Percentiles rank a stretch among this genome's conserved stretches.
Conservation (phyloP, 2,113 vertebrate species). For the Onychostruthus taczanowskii region DNA sequence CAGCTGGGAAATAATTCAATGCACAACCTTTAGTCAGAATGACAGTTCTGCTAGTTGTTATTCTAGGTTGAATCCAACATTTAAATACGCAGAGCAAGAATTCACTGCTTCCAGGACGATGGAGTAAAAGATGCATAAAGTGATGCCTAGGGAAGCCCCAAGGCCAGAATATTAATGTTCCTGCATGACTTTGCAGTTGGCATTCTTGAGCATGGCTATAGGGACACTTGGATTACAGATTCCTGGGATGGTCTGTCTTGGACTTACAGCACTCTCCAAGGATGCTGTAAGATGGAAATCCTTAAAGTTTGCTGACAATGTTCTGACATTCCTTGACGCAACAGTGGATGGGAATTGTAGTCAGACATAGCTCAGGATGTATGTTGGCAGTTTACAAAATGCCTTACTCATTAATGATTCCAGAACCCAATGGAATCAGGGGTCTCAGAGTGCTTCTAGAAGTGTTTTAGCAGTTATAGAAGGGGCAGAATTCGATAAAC, state of each 20-base stretch:
- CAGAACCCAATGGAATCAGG: not conserved
- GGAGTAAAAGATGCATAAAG: not conserved
- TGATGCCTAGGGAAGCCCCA: not conserved
- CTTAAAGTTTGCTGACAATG: not conserved
- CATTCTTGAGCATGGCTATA: not conserved
- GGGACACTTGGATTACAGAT: not conserved
- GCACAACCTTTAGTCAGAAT: not conserved
- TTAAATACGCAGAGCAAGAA: not conserved
- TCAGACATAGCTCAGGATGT: not conserved
- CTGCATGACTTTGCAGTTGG: not conserved
- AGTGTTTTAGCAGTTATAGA: not conserved
- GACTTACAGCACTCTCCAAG: fast-evolving
- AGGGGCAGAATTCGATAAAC: not conserved
- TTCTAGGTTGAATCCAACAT: not conserved
- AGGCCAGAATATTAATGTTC: not conserved
- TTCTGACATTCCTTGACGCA: not conserved
- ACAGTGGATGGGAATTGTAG: not conserved
- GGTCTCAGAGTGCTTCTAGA: not conserved
- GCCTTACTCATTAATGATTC: not conserved
- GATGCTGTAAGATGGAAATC: not conserved
- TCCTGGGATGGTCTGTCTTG: not conserved
- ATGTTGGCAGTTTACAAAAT: not conserved
- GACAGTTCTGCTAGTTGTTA: not conserved
- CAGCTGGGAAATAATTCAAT: not conserved
- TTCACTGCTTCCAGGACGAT: not conserved